Evolutionary conservation across 2,113 vertebrate genomes (phyloP), one percentile per base, ranked within the genome.

Genomic region (Papio anubis): DNA sequence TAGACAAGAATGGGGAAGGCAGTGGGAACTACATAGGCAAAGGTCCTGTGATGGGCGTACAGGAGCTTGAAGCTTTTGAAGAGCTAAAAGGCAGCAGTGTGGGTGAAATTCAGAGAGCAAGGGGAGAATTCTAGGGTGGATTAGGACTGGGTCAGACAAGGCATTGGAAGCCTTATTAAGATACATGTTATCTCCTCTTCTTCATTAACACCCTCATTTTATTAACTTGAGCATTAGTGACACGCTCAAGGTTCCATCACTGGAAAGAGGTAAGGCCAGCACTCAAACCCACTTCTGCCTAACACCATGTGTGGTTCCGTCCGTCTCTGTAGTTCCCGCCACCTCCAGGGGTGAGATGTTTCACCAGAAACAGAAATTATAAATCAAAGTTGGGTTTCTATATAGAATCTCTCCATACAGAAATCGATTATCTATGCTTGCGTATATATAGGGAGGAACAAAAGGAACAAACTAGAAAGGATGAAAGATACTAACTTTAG

Each of bases 401-500:
- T 27, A 45, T 16, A 92, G 80, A 79, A 88, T 94, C 64, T 85
- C 21, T 81, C 21, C 23, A 40, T 9, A 45, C 7, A 88, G 70
- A 88, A 96, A 84, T 38, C 25, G 3, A 88, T 3, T 55, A 35
- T 35, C 18, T 75, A 7, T 86, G 45, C 59, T 96, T 72, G 9
- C 59, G 45, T 45, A 25, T 38, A 45, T 23, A 83, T 23, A 83
- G 6, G 30, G 35, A 92, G 30, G 38, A 68, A 66, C 32, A 40
- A 64, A 88, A 93, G 72, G 16, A 80, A 95, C 14, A 79, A 83
- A 73, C 48, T 76, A 86, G 45, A 93, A 57, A 91, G 59, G 5
- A 94, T 80, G 21, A 72, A 91, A 97, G 85, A 61, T 30, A 88
- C 25, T 87, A 83, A 90, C 38, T 72, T 92, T 20, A 61, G 35